phyloP scores from a whole-genome alignment of 2,888 invertebrate genomes.

The Aquatica leii region DNA sequence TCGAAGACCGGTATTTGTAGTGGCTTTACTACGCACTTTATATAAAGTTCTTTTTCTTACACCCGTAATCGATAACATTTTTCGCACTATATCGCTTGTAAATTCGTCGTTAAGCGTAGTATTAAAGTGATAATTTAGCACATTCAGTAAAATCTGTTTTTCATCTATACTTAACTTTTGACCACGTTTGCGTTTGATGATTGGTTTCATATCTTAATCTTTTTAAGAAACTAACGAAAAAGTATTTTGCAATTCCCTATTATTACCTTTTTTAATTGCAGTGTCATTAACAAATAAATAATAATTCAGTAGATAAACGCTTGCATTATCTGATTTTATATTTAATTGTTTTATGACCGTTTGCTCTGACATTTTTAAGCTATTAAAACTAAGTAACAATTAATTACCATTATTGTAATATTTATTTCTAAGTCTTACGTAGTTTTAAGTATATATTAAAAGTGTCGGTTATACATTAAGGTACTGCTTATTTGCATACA shows the following conservation, averaged over 20 bases:
- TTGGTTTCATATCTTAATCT: neutral
- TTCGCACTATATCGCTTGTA: neutral
- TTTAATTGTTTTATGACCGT: neutral
- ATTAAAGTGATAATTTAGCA: conserved; percentile 4
- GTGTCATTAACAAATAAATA: conserved; percentile 1
- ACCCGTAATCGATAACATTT: too few relatives aligned
- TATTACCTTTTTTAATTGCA: conserved; percentile 1
- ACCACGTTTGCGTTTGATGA: neutral
- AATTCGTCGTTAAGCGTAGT: neutral
- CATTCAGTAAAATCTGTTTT: conserved; percentile 2
- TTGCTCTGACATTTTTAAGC: neutral
- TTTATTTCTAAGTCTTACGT: neutral
- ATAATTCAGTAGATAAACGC: conserved; percentile 1
- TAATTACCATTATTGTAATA: conserved; percentile 5
- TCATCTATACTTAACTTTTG: conserved; percentile 2
- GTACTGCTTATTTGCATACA: too few relatives aligned
- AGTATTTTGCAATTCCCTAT: neutral
- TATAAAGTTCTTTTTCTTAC: neutral
- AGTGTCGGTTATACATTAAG: too few relatives aligned
- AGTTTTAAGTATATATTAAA: neutral
- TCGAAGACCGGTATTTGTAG: neutral
- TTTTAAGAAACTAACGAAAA: neutral
- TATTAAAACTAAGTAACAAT: neutral
- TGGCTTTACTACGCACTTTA: too few relatives aligned
- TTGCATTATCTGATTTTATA: neutral